phyloP scores from a whole-genome alignment of 2,888 invertebrate genomes.

The Bombylius major region DNA sequence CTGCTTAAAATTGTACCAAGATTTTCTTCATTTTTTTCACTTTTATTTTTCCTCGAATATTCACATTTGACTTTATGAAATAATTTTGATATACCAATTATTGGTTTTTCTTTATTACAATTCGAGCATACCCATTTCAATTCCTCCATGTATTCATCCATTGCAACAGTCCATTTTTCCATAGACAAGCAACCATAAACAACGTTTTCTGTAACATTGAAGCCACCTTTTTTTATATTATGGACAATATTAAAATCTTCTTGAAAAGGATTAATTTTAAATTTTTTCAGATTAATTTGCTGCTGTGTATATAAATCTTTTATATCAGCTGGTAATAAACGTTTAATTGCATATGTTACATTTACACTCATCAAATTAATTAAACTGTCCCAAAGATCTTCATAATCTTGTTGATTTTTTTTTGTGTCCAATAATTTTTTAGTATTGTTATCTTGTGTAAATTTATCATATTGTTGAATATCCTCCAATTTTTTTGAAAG shows the following conservation, averaged over 20 bases:
- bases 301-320: constrained; percentile 40
- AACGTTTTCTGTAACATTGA: constrained; percentile 67
- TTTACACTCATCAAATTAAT: constrained; percentile 61
- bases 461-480: constrained; percentile 21
- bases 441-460: not conserved
- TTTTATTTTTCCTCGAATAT: not conserved
- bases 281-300: constrained; percentile 16
- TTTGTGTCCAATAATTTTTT: no score
- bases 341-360: constrained; percentile 65
- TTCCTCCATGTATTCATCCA: constrained; percentile 45
- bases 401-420: not conserved
- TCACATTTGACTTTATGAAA: constrained; percentile 45
- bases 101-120: constrained; percentile 50
- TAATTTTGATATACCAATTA: constrained; percentile 56
- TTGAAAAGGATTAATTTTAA: constrained; percentile 60
- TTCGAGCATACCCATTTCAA: constrained; percentile 60
- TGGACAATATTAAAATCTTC: constrained; percentile 44
- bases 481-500: constrained; percentile 63
- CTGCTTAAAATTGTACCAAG: no score
- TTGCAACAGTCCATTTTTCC: constrained; percentile 52
- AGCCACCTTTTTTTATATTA: constrained; percentile 67
- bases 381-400: constrained; percentile 54
- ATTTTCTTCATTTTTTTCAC: constrained; percentile 22
- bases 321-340: constrained; percentile 73
- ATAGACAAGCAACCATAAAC: constrained; percentile 63